phyloP scores from a whole-genome alignment of 2,888 invertebrate species.

The Conomelus anceps region DNA sequence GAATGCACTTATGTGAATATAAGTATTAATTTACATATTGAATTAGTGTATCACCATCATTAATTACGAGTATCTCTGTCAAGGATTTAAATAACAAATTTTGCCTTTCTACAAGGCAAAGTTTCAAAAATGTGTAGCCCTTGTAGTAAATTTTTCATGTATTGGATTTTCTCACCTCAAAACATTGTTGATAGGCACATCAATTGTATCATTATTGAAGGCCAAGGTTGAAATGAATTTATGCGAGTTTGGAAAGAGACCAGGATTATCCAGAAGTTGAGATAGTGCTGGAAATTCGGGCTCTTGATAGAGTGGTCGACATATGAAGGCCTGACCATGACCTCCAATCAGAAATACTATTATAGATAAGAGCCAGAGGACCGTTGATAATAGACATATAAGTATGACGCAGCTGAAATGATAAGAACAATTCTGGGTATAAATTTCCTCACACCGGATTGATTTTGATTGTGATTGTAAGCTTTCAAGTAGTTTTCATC shows the following conservation, averaged over 20 bases:
- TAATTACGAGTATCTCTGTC: too few relatives aligned
- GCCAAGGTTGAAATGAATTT: slow-evolving; percentile 50
- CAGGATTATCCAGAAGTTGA: slow-evolving; percentile 59
- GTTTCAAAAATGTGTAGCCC: too few relatives aligned
- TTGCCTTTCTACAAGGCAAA: too few relatives aligned
- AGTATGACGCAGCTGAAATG: slow-evolving; percentile 49
- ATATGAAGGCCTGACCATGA: slow-evolving; percentile 62
- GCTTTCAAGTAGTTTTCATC: too few relatives aligned
- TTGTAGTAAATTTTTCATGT: too few relatives aligned
- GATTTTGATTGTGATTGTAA: too few relatives aligned
- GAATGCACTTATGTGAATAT: too few relatives aligned
- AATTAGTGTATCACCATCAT: too few relatives aligned
- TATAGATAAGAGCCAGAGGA: slow-evolving; percentile 54
- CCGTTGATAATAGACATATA: slow-evolving; percentile 52
- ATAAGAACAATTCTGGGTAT: too few relatives aligned
- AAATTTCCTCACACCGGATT: too few relatives aligned
- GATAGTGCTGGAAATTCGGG: slow-evolving; percentile 57
- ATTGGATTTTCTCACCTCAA: slow-evolving; percentile 43
- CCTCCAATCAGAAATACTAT: slow-evolving; percentile 54
- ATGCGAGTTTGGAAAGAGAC: slow-evolving; percentile 50
- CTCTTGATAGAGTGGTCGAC: slow-evolving; percentile 62
- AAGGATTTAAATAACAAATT: too few relatives aligned
- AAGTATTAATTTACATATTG: too few relatives aligned
- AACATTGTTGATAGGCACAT: slow-evolving; percentile 48
- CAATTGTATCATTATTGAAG: slow-evolving; percentile 49